Conservation (phyloP, 2,113 vertebrate genomes). For the Phaetusa simplex region DNA sequence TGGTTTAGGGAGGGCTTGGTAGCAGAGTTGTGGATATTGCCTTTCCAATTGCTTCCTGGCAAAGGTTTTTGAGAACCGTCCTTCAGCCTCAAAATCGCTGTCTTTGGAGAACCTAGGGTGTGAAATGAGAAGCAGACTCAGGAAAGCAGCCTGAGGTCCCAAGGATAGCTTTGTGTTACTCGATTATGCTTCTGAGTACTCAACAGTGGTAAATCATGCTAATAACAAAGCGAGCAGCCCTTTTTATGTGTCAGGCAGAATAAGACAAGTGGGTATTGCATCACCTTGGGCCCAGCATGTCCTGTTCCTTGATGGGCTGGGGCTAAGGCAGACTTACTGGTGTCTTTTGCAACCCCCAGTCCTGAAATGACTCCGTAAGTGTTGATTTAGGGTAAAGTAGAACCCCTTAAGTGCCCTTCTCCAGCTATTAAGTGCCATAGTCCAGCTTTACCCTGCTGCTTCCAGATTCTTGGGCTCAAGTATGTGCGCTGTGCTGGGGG, state of each 20-base stretch:
- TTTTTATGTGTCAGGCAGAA: neutral
- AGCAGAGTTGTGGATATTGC: constrained; percentile 31
- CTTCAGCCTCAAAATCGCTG: constrained; percentile 44
- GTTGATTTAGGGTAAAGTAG: neutral
- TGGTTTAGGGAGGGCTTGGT: neutral
- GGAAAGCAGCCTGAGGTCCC: neutral
- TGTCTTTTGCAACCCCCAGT: neutral
- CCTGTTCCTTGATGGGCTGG: neutral
- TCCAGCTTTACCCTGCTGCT: neutral
- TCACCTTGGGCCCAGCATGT: neutral
- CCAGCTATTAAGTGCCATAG: neutral
- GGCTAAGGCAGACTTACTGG: neutral
- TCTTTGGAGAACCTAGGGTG: constrained; percentile 41
- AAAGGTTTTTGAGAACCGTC: constrained; percentile 6
- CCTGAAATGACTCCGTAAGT: neutral
- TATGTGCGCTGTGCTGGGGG: neutral
- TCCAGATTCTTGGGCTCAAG: neutral
- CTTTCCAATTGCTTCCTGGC: constrained; percentile 15
- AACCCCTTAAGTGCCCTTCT: neutral
- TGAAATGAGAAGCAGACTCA: neutral
- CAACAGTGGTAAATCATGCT: neutral
- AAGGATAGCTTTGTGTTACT: neutral
- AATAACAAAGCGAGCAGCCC: neutral
- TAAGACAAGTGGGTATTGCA: neutral
- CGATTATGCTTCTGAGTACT: neutral